Conservation (phyloP, 2,113 vertebrate species). For the Atherinomorus stipes region DNA sequence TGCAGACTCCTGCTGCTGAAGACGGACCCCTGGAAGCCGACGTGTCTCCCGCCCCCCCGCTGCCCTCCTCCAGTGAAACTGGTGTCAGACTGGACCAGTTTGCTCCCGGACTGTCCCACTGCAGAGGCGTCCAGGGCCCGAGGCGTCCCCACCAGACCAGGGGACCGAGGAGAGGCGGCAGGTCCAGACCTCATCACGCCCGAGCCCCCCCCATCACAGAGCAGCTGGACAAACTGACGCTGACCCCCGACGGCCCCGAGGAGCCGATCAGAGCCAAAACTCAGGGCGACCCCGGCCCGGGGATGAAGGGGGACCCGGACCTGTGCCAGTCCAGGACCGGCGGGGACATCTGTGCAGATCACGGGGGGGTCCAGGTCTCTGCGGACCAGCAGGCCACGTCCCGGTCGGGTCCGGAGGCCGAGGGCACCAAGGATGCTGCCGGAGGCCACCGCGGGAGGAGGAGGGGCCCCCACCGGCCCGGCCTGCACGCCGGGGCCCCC, state of each 20-base stretch:
- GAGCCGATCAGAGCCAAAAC: slow-evolving; percentile 16
- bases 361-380: not conserved
- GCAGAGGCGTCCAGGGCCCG: slow-evolving; percentile 43
- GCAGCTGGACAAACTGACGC: slow-evolving; percentile 60
- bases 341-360: not conserved
- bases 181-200: slow-evolving; percentile 44
- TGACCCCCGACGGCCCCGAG: slow-evolving; percentile 57
- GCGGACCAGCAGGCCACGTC: slow-evolving; percentile 3
- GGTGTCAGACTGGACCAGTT: slow-evolving; percentile 20
- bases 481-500: slow-evolving; percentile 1
- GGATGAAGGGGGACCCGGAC: slow-evolving; percentile 18
- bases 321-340: not conserved
- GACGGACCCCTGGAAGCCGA: slow-evolving; percentile 42
- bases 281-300: slow-evolving; percentile 8
- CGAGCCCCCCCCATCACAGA: slow-evolving; percentile 51
- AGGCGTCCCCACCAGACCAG: slow-evolving; percentile 53
- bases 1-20: slow-evolving; percentile 63
- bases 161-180: slow-evolving; percentile 62
- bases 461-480: slow-evolving; percentile 33
- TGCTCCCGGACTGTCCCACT: slow-evolving; percentile 15
- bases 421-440: slow-evolving; percentile 4
- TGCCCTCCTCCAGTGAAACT: slow-evolving; percentile 30
- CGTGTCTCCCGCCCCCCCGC: not conserved
- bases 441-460: slow-evolving; percentile 64
- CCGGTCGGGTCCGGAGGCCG: slow-evolving; percentile 13